phyloP scores from a whole-genome alignment of 2,113 vertebrate genomes.

The Trematocara nigrifrons region DNA sequence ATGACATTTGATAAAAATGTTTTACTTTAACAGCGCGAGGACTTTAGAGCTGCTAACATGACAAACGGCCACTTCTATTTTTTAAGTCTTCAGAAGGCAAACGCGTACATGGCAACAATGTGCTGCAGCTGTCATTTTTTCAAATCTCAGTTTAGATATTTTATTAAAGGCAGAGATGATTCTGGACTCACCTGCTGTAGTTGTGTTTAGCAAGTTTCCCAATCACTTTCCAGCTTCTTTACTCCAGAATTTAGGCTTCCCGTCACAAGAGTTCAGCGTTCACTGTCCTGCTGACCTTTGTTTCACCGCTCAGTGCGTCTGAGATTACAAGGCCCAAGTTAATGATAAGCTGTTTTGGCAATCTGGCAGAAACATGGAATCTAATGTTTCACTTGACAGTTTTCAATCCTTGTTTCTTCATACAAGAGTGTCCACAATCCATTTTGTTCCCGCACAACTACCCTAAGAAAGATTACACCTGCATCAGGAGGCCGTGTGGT shows the following conservation, averaged over 20 bases:
- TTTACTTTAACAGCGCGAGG: background rate
- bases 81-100: background rate
- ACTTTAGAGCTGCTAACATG: background rate
- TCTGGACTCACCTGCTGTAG: slow-evolving; percentile 1
- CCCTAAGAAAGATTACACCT: background rate
- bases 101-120: background rate
- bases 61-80: background rate
- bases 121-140: background rate
- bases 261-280: background rate
- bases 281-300: background rate
- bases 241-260: background rate
- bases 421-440: background rate
- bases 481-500: background rate
- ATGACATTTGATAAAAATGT: background rate
- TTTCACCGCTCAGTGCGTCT: background rate
- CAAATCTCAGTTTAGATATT: background rate
- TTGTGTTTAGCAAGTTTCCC: background rate
- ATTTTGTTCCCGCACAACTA: background rate
- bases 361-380: background rate
- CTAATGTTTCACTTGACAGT: background rate
- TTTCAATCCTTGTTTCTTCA: background rate
- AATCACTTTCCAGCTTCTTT: background rate
- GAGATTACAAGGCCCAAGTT: background rate
- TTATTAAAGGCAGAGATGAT: background rate
- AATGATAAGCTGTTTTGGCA: background rate